Percentiles rank a stretch among this genome's conserved stretches.
Conservation (phyloP, 2,888 invertebrate species). For the Podotricha telesiphe region DNA sequence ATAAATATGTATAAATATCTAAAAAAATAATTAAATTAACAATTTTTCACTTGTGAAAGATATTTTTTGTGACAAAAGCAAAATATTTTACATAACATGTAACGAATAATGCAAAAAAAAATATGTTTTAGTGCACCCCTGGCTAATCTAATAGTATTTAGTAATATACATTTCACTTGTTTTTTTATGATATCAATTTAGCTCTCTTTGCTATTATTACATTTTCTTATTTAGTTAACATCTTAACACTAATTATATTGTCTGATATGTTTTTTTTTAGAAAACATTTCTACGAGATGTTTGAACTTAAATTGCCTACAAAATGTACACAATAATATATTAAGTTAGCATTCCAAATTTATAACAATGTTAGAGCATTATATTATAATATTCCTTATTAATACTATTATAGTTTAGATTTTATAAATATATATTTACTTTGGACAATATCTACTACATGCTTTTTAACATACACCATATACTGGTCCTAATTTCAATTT, state of each 20-base stretch:
- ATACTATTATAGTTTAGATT: slow-evolving; percentile 18
- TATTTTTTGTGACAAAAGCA: background rate
- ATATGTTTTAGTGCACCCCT: background rate
- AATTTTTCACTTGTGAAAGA: background rate
- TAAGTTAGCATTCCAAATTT: slow-evolving; percentile 38
- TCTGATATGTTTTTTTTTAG: background rate
- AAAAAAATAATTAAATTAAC: slow-evolving; percentile 6
- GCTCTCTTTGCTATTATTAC: background rate
- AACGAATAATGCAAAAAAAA: background rate
- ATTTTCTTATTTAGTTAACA: background rate
- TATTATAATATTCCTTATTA: slow-evolving; percentile 21
- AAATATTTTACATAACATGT: background rate
- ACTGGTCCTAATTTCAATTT: background rate
- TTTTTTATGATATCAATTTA: background rate
- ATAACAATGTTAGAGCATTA: slow-evolving; percentile 7
- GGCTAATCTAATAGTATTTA: background rate
- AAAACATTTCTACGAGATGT: background rate
- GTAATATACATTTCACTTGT: background rate
- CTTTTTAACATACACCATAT: background rate
- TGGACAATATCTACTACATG: slow-evolving; percentile 19
- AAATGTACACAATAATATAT: slow-evolving; percentile 5
- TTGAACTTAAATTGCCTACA: background rate
- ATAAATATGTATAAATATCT: slow-evolving; percentile 6
- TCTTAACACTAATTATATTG: background rate
- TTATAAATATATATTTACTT: slow-evolving; percentile 11